Conservation (phyloP, 2,113 vertebrate genomes). For the Apus apus region DNA sequence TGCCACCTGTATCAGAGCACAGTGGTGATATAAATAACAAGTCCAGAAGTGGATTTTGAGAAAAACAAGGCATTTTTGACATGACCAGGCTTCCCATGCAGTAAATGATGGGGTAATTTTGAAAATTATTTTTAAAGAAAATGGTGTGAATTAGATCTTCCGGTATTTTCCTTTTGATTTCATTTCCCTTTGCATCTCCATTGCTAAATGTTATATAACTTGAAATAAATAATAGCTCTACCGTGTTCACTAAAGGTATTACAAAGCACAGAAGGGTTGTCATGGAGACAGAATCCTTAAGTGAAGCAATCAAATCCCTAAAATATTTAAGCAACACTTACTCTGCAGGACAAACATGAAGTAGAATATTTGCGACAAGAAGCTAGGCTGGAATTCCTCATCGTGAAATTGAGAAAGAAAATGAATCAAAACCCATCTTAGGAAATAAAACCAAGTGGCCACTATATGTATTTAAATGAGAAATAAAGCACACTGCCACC, state of each 20-base stretch:
- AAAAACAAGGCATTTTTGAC: neutral
- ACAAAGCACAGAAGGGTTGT: slow-evolving; percentile 57
- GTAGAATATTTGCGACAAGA: neutral
- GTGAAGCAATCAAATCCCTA: slow-evolving; percentile 4
- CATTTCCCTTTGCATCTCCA: neutral
- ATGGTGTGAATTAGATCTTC: neutral
- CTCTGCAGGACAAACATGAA: slow-evolving; percentile 27
- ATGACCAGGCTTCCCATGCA: neutral
- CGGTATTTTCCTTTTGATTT: neutral
- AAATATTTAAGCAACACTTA: slow-evolving; percentile 64
- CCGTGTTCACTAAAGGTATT: neutral
- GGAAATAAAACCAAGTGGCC: neutral
- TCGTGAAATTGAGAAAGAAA: neutral
- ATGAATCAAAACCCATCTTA: neutral
- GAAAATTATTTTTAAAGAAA: slow-evolving; percentile 1
- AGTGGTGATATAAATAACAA: neutral
- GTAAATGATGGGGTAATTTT: neutral
- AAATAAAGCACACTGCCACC: neutral
- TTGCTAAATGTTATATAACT: neutral
- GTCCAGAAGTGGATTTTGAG: neutral
- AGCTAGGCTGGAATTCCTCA: neutral
- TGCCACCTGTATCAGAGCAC: neutral
- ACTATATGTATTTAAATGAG: neutral
- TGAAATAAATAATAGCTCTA: slow-evolving; percentile 19
- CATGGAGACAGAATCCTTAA: slow-evolving; percentile 60